Evolutionary conservation across 2,797 vertebrate species (phyloP).

Genomic region (Sciurus carolinensis): DNA sequence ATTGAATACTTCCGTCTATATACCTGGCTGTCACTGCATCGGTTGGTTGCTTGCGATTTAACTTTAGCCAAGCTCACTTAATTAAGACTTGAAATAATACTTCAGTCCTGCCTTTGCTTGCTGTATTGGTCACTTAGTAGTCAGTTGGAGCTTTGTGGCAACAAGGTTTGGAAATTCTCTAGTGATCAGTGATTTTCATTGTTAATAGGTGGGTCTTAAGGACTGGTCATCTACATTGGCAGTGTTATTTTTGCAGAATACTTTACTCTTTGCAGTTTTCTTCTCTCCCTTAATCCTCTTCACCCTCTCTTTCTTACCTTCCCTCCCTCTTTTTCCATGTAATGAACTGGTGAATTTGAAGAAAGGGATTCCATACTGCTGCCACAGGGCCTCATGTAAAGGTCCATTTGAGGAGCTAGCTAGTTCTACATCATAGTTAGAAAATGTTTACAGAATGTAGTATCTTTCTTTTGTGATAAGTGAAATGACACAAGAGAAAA

Average conservation of each 20-base stretch:
- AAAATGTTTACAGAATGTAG: not conserved
- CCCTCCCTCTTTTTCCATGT: not conserved
- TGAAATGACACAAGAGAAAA: constrained; percentile 52
- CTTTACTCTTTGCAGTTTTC: not conserved
- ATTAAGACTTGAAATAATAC: constrained; percentile 60
- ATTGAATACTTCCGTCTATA: not conserved
- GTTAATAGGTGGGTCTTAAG: not conserved
- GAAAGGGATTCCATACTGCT: not conserved
- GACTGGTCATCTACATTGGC: not conserved
- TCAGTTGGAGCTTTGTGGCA: not conserved
- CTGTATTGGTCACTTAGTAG: not conserved
- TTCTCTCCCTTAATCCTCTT: not conserved
- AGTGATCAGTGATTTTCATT: not conserved
- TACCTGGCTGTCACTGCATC: not conserved
- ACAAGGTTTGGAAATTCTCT: constrained; percentile 23
- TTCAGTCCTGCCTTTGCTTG: constrained; percentile 14
- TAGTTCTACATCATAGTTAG: not conserved
- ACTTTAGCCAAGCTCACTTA: constrained; percentile 34
- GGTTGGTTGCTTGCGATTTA: constrained; percentile 55
- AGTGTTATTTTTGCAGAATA: constrained; percentile 22
- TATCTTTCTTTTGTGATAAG: constrained; percentile 53
- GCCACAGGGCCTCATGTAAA: not conserved
- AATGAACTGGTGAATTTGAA: constrained; percentile 14
- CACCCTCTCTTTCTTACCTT: not conserved
- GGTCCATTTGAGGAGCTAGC: constrained; percentile 50